Base-by-base conservation (phyloP, 2,113 vertebrate genomes). In the Bos javanicus region DNA sequence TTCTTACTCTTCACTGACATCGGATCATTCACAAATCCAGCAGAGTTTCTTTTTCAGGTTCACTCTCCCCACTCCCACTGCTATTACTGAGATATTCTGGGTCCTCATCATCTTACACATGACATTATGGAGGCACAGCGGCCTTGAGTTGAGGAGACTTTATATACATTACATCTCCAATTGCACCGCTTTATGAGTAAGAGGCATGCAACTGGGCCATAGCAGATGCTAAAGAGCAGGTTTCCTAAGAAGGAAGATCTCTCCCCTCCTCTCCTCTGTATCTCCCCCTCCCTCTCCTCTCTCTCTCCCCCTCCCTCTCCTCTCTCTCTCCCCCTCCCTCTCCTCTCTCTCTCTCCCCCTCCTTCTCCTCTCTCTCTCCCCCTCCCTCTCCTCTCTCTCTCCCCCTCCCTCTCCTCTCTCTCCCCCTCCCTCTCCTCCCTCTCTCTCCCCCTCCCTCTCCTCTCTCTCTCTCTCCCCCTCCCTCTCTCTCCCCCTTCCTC, bases 261-360 rank as follows among this genome's bases (percentile, higher is more conserved):
- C n/a, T 1, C 57, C 43, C 64, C 64, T 5, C 33, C 28, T 16
- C 43, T 2, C 67, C 43, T 19, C n/a, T 36, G n/a, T n/a, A n/a
- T 3, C 56, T 1, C 56, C 19, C 8, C 56, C 8, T 2, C 9
- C 23, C n/a, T n/a, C n/a, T n/a, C n/a, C n/a, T n/a, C 23, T 1
- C 25, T 30, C 39, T 36, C 36, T 36, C 36, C 36, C 36, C 36
- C 36, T 36, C n/a, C n/a, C n/a, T n/a, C n/a, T n/a, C 3, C 62
- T 28, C 7, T 7, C 33, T 5, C 62, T n/a, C n/a, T n/a, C n/a
- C n/a, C n/a, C n/a, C n/a, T n/a, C n/a, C n/a, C n/a, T n/a, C n/a
- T n/a, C n/a, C n/a, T n/a, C n/a, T n/a, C n/a, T n/a, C 33, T 7
- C 33, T 4, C 62, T 57, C 56, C 21, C 60, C 6, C 8, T 23